phyloP scores from a whole-genome alignment of 2,888 invertebrate species.

The Pandemis heparana region DNA sequence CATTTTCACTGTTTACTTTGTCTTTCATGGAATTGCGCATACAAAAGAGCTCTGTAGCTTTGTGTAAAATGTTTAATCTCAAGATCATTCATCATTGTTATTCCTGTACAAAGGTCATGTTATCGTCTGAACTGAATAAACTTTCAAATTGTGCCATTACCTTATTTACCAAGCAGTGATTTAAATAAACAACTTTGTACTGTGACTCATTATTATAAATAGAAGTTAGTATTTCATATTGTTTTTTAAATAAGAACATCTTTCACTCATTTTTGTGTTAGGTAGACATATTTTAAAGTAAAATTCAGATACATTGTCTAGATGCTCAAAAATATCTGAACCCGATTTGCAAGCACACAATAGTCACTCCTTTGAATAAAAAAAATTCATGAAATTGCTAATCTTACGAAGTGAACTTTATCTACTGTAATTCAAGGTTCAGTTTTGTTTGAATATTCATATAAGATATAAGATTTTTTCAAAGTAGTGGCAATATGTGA shows the following conservation, averaged over 20 bases:
- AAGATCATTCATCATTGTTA: constrained; percentile 30
- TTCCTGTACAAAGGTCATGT: constrained; percentile 32
- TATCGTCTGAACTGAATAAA: constrained; percentile 5
- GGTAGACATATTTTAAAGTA: too few species aligned
- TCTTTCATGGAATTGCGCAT: not conserved
- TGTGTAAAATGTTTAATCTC: constrained; percentile 12
- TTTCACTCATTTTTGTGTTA: not conserved
- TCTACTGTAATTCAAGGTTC: too few species aligned
- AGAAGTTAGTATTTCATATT: not conserved
- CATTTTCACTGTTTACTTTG: not conserved
- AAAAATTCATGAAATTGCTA: too few species aligned
- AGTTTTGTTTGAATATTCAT: too few species aligned
- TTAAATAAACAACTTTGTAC: not conserved
- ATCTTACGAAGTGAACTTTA: too few species aligned
- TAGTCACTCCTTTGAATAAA: too few species aligned
- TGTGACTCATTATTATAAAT: constrained; percentile 7
- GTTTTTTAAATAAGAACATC: not conserved
- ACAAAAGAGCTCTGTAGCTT: not conserved
- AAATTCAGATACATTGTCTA: too few species aligned
- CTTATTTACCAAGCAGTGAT: not conserved
- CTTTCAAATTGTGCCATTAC: constrained; percentile 20
- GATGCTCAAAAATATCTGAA: too few species aligned
- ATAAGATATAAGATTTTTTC: too few species aligned
- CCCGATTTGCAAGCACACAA: too few species aligned
- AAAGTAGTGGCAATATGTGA: too few species aligned